Conservation (phyloP, 1,140 invertebrate species). For the Phthorimaea operculella region DNA sequence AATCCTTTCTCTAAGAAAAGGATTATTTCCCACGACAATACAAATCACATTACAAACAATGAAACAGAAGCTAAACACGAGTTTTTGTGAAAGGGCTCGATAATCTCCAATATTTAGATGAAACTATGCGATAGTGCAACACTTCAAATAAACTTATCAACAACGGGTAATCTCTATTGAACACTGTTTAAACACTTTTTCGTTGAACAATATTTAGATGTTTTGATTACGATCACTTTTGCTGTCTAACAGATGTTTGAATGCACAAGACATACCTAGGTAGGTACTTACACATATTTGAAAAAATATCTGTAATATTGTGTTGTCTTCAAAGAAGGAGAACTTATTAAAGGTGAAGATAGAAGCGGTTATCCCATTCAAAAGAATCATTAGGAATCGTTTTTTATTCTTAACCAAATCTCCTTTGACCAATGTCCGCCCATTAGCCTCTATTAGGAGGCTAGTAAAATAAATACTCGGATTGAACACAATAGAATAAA, state of each 20-base stretch:
- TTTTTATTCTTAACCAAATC: slow-evolving; percentile 18
- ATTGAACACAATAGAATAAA: slow-evolving; percentile 52
- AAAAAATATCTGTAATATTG: no score
- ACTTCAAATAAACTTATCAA: slow-evolving; percentile 36
- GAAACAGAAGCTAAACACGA: slow-evolving; percentile 41
- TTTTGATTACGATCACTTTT: neutral
- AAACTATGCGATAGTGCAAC: slow-evolving; percentile 29
- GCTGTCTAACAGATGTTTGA: no score
- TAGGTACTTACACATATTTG: no score
- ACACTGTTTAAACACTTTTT: slow-evolving; percentile 17
- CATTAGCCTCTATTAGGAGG: slow-evolving; percentile 45
- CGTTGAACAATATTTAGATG: neutral
- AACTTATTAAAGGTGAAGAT: no score
- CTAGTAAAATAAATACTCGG: slow-evolving; percentile 53
- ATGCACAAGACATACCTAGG: no score
- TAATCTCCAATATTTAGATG: slow-evolving; percentile 33
- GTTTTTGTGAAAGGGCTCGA: slow-evolving; percentile 33
- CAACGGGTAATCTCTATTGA: slow-evolving; percentile 33
- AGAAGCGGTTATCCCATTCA: no score
- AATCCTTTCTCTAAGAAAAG: slow-evolving; percentile 43
- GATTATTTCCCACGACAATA: slow-evolving; percentile 44
- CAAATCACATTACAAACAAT: slow-evolving; percentile 54
- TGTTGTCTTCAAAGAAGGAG: no score
- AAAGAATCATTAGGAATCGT: neutral
- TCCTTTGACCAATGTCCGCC: slow-evolving; percentile 58